These are phyloP conservation scores for Erpobdella octoculata DNA, from an alignment of 2,888 invertebrate genomes.

Conservation along the genomic window DNA sequence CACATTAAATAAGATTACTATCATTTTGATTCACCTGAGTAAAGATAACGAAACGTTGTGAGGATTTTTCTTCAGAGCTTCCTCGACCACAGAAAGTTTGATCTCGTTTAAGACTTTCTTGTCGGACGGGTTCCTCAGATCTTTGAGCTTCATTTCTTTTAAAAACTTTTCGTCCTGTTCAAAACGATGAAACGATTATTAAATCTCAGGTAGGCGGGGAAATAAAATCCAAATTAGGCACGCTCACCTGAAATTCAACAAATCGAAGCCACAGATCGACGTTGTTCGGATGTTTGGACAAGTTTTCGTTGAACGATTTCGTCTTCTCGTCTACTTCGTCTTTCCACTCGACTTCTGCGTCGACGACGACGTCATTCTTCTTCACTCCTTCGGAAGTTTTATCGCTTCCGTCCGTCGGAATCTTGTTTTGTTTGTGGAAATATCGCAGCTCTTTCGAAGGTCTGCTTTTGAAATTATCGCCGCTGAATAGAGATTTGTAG, in stretches of 20 bases:
- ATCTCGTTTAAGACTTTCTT: slow-evolving; percentile 14
- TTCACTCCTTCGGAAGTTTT: not conserved
- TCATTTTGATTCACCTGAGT: too few species aligned
- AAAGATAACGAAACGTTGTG: not conserved
- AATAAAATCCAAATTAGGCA: not conserved
- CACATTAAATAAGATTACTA: too few species aligned
- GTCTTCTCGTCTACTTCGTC: not conserved
- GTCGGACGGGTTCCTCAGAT: not conserved
- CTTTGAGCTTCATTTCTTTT: not conserved
- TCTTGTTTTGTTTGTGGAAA: not conserved
- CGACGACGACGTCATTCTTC: not conserved
- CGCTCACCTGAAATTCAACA: slow-evolving; percentile 12
- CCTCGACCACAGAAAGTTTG: slow-evolving; percentile 11
- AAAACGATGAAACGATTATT: not conserved
- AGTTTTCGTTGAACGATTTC: not conserved
- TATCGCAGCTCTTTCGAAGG: not conserved
- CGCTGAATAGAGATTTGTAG: not conserved
- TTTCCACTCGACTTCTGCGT: too few species aligned
- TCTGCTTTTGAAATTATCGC: not conserved
- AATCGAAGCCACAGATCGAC: not conserved
- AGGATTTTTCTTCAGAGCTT: slow-evolving; percentile 13
- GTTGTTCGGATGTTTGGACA: not conserved
- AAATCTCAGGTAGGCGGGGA: not conserved
- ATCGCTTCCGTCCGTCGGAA: not conserved
- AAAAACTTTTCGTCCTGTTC: slow-evolving; percentile 7